Conservation (phyloP, 2,797 vertebrate genomes). For the Peromyscus melanophrys region DNA sequence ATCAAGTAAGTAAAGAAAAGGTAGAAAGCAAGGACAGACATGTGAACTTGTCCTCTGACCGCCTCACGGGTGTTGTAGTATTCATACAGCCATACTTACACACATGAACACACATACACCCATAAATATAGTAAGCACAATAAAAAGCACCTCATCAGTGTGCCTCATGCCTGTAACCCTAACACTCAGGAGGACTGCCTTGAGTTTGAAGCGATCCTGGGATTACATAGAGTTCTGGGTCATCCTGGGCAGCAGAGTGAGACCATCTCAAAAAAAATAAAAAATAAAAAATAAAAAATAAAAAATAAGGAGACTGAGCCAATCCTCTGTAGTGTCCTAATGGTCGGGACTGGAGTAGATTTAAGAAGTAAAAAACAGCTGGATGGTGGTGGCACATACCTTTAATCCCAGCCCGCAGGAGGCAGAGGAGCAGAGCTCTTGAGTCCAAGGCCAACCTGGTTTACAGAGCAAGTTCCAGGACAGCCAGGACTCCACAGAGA, state of each 20-base stretch:
- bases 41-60: neutral
- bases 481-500: neutral
- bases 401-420: neutral
- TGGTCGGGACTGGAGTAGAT: conserved; percentile 10
- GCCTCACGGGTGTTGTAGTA: neutral
- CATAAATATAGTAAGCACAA: neutral
- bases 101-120: neutral
- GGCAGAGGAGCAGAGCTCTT: neutral
- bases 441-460: neutral
- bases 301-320: neutral
- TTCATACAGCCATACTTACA: neutral
- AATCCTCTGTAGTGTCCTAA: neutral
- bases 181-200: neutral
- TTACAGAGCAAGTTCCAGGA: neutral
- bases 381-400: neutral
- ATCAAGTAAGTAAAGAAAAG: neutral
- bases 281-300: neutral
- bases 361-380: neutral
- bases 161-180: neutral
- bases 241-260: neutral
- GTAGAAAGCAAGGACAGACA: neutral
- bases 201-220: neutral
- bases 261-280: neutral
- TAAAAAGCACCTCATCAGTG: neutral
- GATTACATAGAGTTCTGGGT: neutral